Conservation (phyloP, 2,888 invertebrate species). For the Formica aserva region DNA sequence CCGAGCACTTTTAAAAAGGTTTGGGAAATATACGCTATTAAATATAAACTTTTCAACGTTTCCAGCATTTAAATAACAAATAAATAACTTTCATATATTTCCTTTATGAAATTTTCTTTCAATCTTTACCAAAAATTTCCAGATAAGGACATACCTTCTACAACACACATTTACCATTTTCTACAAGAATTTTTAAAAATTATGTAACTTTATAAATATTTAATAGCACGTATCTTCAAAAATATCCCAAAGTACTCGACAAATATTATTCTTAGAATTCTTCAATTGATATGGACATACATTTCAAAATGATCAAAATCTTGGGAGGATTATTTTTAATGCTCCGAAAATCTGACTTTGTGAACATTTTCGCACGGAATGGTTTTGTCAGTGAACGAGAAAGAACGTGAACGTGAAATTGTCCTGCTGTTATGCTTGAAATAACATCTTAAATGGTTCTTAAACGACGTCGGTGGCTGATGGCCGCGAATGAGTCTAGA, state of each 20-base stretch:
- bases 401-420: not conserved
- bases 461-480: slow-evolving; percentile 46
- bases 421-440: not conserved
- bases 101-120: not conserved
- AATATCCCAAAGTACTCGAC: not conserved
- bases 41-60: not conserved
- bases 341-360: not conserved
- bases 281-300: not conserved
- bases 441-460: slow-evolving; percentile 19
- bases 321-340: not conserved
- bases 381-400: not conserved
- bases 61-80: not conserved
- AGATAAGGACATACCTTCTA: not conserved
- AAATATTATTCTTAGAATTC: not conserved
- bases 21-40: not conserved
- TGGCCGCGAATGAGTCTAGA: slow-evolving; percentile 73
- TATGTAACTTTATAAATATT: not conserved
- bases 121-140: not conserved
- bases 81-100: not conserved
- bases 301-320: not conserved
- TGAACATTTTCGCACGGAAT: not conserved
- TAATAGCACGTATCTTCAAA: not conserved
- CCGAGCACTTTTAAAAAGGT: not conserved
- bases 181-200: not conserved
- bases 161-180: not conserved